A percentile compares a stretch with the other conserved stretches of the same genome.
Conservation (phyloP, 2,888 invertebrate genomes). For the Agonopterix arenella region DNA sequence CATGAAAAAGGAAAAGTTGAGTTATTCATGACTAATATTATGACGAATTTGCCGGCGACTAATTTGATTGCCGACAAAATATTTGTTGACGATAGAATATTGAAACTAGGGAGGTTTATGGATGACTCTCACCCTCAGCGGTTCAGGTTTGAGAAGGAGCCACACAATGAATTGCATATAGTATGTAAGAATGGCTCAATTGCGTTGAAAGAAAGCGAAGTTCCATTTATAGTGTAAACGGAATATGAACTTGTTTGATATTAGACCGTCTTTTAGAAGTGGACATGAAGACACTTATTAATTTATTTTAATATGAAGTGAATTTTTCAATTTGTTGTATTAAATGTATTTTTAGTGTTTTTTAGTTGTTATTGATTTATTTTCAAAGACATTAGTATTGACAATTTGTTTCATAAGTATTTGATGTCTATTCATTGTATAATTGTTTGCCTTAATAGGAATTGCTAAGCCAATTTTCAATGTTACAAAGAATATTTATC, state of each 20-base stretch:
- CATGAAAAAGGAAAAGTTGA: conserved; percentile 72
- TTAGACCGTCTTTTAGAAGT: neutral
- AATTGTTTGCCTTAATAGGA: too few species aligned
- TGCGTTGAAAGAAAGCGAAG: conserved; percentile 48
- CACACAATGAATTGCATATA: conserved; percentile 61
- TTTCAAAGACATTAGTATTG: too few species aligned
- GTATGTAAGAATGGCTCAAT: conserved; percentile 73
- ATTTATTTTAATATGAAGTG: conserved; percentile 1
- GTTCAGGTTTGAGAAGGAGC: conserved; percentile 64
- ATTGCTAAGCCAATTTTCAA: too few species aligned
- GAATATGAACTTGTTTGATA: too few species aligned
- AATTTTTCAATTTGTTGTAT: neutral
- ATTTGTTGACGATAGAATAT: conserved; percentile 59
- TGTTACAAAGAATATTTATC: too few species aligned
- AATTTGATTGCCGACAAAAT: conserved; percentile 71
- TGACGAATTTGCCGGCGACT: conserved; percentile 61
- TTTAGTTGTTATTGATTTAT: neutral
- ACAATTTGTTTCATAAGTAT: too few species aligned
- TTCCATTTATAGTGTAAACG: too few species aligned
- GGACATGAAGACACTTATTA: conserved; percentile 1
- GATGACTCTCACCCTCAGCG: conserved; percentile 65
- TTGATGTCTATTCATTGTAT: too few species aligned
- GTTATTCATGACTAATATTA: conserved; percentile 54
- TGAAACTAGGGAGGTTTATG: conserved; percentile 65
- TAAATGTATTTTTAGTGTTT: conserved; percentile 5